phyloP scores from a whole-genome alignment of 2,888 invertebrate species.

The Drosophila percnosoma region DNA sequence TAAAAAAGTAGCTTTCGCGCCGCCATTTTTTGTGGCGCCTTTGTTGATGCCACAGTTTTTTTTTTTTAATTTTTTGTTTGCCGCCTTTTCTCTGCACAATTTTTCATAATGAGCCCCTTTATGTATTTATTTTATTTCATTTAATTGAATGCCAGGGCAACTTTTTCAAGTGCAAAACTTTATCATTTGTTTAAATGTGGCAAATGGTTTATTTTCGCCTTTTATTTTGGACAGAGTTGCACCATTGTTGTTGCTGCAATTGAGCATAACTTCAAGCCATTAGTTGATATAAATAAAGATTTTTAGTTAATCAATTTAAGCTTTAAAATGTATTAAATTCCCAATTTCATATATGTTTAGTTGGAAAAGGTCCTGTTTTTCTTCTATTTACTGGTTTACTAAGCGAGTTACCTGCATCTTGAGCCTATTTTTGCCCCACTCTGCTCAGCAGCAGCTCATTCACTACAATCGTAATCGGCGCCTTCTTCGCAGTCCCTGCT shows the following conservation, averaged over 20 bases:
- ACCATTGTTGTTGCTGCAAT: conserved; percentile 12
- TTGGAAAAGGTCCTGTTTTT: not conserved
- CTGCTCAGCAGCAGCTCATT: not conserved
- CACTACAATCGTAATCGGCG: conserved; percentile 37
- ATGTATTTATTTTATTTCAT: conserved; percentile 51
- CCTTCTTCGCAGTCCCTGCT: conserved; percentile 29
- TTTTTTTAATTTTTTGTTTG: conserved; percentile 54
- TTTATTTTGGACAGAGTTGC: conserved; percentile 28
- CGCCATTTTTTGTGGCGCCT: conserved; percentile 84
- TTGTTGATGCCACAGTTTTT: conserved; percentile 76
- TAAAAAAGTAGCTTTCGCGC: conserved; percentile 82
- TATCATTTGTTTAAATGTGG: conserved; percentile 81
- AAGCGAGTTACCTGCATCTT: conserved; percentile 39
- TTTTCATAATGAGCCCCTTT: conserved; percentile 76
- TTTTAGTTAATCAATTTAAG: not conserved
- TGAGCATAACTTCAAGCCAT: conserved; percentile 3
- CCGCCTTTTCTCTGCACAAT: conserved; percentile 65
- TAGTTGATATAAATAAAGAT: not conserved
- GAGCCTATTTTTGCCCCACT: conserved; percentile 16
- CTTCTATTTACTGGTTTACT: conserved; percentile 33
- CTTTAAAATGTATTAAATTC: conserved; percentile 5
- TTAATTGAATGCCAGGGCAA: conserved; percentile 58
- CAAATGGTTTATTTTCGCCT: conserved; percentile 56
- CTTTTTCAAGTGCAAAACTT: conserved; percentile 83
- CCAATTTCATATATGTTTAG: conserved; percentile 16